These are phyloP conservation scores for Microchrysa polita DNA, from an alignment of 2,888 invertebrate genomes.

Conservation along the genomic window DNA sequence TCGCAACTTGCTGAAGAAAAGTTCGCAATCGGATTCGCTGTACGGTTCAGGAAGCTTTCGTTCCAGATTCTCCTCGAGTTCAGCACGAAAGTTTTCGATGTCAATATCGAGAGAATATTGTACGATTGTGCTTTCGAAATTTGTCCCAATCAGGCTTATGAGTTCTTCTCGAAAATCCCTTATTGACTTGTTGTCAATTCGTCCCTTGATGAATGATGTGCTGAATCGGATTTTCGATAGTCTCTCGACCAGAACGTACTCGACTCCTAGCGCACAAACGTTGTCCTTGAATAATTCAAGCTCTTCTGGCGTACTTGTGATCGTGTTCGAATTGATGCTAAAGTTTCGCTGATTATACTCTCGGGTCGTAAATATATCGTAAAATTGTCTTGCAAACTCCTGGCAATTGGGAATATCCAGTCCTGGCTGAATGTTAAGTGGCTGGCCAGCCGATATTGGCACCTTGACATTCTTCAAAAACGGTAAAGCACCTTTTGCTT, in stretches of 20 bases:
- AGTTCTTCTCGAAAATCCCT: not conserved
- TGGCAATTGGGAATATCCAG: no score
- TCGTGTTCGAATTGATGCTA: not conserved
- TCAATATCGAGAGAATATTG: not conserved
- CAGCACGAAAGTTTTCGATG: not conserved
- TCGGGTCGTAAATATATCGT: not conserved
- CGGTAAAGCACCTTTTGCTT: no score
- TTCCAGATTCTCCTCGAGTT: not conserved
- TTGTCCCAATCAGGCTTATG: not conserved
- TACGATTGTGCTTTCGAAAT: not conserved
- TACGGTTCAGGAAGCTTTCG: constrained; percentile 9
- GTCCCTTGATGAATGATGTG: constrained; percentile 3
- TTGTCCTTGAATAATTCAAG: constrained; percentile 10
- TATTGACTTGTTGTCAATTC: not conserved
- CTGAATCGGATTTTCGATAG: constrained; percentile 18
- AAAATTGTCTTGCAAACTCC: no score
- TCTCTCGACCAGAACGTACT: constrained; percentile 23
- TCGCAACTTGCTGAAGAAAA: constrained; percentile 19
- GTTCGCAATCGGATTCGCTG: not conserved
- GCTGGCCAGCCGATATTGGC: no score
- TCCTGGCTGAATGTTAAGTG: no score
- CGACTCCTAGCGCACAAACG: constrained; percentile 8
- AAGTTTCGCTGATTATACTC: no score
- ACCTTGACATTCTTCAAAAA: no score
- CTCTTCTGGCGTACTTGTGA: not conserved